These are phyloP conservation scores for Circaetus gallicus DNA, from an alignment of 2,113 vertebrate genomes.

Conservation along the genomic window DNA sequence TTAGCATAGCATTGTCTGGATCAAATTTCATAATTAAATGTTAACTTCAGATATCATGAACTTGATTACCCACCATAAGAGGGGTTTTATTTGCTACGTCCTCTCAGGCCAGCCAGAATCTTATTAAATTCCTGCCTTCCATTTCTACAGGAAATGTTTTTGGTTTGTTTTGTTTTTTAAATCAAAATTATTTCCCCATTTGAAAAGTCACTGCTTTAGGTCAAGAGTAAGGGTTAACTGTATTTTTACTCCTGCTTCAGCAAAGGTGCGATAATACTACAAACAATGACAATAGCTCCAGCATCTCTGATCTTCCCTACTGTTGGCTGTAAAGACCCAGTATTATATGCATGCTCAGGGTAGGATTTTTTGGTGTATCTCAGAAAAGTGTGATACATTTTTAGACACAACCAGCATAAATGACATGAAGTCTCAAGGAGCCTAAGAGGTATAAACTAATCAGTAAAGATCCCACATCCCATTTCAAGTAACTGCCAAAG, in stretches of 20 bases:
- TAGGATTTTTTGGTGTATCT: not conserved
- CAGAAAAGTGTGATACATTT: not conserved
- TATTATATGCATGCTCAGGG: not conserved
- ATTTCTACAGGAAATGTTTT: not conserved
- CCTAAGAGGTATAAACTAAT: not conserved
- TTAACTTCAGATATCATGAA: not conserved
- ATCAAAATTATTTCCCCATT: not conserved
- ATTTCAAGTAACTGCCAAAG: not conserved
- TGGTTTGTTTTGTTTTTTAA: not conserved
- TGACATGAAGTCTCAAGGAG: not conserved
- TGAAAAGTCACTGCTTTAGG: not conserved
- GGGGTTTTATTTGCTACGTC: not conserved
- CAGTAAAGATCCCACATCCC: not conserved
- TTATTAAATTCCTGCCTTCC: not conserved
- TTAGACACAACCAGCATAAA: not conserved
- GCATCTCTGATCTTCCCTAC: not conserved
- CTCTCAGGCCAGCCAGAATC: not conserved
- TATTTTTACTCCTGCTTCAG: not conserved
- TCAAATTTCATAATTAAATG: not conserved
- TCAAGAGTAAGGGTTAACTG: accelerated
- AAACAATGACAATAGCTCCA: not conserved
- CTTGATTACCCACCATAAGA: not conserved
- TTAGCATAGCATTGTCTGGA: not conserved
- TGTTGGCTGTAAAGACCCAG: not conserved
- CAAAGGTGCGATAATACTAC: not conserved